Evolutionary conservation across 2,888 invertebrate genomes (phyloP).

Genomic region (Chelonus formosanus): DNA sequence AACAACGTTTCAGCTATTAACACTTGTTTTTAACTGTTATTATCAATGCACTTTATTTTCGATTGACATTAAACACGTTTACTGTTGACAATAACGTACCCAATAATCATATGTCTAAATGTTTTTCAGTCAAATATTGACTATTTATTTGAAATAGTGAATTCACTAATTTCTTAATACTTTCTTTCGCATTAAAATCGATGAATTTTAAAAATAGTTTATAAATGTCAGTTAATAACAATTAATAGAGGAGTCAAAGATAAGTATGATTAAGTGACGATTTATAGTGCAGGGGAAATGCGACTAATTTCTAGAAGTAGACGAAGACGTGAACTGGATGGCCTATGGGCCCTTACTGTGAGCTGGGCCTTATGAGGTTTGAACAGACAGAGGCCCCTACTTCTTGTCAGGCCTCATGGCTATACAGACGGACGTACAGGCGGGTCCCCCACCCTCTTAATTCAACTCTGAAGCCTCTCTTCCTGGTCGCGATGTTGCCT

Average conservation of each 20-base stretch:
- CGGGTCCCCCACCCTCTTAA: conserved; percentile 33
- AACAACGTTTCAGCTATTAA: not conserved
- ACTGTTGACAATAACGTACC: too few species aligned
- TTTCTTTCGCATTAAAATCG: too few species aligned
- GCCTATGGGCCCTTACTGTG: conserved; percentile 64
- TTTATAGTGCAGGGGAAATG: conserved; percentile 46
- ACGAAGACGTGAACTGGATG: conserved; percentile 62
- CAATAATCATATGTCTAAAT: too few species aligned
- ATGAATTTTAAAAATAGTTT: too few species aligned
- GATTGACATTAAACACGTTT: too few species aligned
- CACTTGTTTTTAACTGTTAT: not conserved
- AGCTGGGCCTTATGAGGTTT: conserved; percentile 54
- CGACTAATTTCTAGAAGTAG: conserved; percentile 62
- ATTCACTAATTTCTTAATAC: too few species aligned
- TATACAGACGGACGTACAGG: conserved; percentile 33
- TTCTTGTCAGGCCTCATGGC: conserved; percentile 46
- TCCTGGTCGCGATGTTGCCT: conserved; percentile 34
- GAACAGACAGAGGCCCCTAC: conserved; percentile 52
- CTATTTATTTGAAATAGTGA: too few species aligned
- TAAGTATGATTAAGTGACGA: too few species aligned
- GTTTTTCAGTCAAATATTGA: too few species aligned
- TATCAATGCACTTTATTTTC: too few species aligned
- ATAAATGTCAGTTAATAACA: too few species aligned
- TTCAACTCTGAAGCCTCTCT: conserved; percentile 35
- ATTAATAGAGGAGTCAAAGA: too few species aligned